Evolutionary conservation across 2,888 invertebrate species (phyloP), one percentile per base, ranked within the genome.

Genomic region (Sinopyrophorus schimmeli): DNA sequence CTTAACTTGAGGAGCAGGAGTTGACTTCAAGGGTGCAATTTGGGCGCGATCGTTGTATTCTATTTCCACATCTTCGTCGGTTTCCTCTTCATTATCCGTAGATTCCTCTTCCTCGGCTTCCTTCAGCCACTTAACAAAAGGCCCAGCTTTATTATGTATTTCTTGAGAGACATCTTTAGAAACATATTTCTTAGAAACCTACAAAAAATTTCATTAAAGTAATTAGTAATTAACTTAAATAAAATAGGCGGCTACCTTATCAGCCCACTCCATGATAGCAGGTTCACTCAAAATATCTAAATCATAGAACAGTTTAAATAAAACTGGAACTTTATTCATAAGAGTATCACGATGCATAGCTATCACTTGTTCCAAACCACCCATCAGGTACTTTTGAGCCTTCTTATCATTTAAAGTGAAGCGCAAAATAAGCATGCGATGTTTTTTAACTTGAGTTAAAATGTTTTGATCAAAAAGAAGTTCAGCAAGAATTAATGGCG

Each of bases 51-150:
- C 93, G 72, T 90, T 86, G 71, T 92, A 93, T 72, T 92, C 91
- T 73, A 93, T 92, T 81, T 84, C 83, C 40, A 84, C 77, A 66
- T 81, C 83, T 51, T 78, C 77, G 47, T 82, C 80, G 61, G 80
- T 80, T 30, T 85, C 85, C 55, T 87, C 88, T 47, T 84, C 86
- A 43, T 85, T 84, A 15, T 83, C 84, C 24, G 82, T 83, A 14
- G 87, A 87, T 56, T 88, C 88, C 70, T 93, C 93, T 73, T 96
- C 96, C 69, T 96, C 96, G 49, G 98, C 98, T 71, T 98, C 95
- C 72, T 90, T 85, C 62, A 99, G 81, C 99, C 99, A 99, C 67
- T 88, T 92, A 53, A 99, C 83, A 76, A 99, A 95, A 47, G 94
- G 94, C 67, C 87, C 85, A 39, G 95, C 96, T 68, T 90, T 89